Base-by-base conservation (phyloP, 1,140 invertebrate species). In the Helicoverpa armigera region DNA sequence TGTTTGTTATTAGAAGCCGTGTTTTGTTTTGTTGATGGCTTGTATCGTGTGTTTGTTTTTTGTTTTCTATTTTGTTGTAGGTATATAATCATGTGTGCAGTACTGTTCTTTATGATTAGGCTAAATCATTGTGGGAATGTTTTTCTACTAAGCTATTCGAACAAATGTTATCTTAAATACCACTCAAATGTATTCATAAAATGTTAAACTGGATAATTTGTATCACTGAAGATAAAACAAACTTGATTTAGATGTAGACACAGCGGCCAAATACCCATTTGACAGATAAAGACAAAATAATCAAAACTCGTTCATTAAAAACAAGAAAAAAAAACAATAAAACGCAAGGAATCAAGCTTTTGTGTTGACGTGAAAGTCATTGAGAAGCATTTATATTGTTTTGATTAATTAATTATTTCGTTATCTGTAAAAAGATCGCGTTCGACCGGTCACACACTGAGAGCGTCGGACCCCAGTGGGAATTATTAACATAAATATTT, bases 401-500 rank as follows among this genome's bases (percentile, higher is more conserved):
- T 86, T 89, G 89, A 92, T 91, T 89, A 92, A 91, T 91, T 91
- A 91, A 91, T 90, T 87, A 92, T 85, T 76, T 85, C 65, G 81
- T 76, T 77, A 60, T 78, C 56, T 72, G 56, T 84, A 89, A 88
- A 89, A 88, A 86, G 80, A 69, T 81, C 88, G 76, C 80, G 88
- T 88, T 60, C 2, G 81, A 92, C 92, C 87, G 87, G 92, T 93
- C 83, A 79, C 82, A 81, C 75, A 82, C 83, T 84, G 83, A 82
- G 78, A 81, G 78, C 81, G 76, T 81, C 82, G 72, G 79, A 80
- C 81, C 79, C 78, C 82, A 58, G 78, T 86, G 56, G 79, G 63
- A n/a, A 51, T 65, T 23, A 92, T 94, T 92, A 92, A 91, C 92
- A 94, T 94, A 94, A 94, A 88, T 87, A 93, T 94, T 92, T 94